Percentiles rank a stretch among this genome's conserved stretches.
phyloP scores from a whole-genome alignment of 2,113 vertebrate species.

The Columba janthina region DNA sequence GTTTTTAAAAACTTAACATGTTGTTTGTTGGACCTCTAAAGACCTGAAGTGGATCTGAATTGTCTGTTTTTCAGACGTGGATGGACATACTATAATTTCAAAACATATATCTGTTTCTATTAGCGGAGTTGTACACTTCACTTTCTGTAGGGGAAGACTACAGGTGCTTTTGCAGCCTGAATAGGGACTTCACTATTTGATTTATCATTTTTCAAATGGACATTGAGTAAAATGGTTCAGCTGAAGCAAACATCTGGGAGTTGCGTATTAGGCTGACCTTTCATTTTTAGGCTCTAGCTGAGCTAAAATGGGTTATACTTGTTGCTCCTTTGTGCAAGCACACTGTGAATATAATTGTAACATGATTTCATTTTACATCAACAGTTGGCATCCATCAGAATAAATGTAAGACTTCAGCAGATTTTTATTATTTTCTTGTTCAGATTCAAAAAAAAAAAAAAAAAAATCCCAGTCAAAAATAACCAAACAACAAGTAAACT shows the following conservation, averaged over 20 bases:
- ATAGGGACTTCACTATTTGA: neutral
- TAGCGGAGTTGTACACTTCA: neutral
- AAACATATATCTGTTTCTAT: neutral
- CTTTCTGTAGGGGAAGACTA: neutral
- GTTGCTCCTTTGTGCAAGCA: neutral
- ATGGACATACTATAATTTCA: neutral
- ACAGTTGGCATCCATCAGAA: neutral
- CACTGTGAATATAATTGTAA: neutral
- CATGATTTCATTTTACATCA: neutral
- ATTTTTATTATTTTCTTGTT: neutral
- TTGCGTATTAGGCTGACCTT: neutral
- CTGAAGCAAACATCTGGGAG: neutral
- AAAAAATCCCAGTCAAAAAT: neutral
- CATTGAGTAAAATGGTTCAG: neutral
- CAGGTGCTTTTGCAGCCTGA: neutral
- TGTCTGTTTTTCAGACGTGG: neutral
- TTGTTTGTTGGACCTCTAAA: neutral
- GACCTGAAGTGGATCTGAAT: neutral
- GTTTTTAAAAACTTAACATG: neutral
- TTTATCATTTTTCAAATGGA: neutral
- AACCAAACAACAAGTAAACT: neutral
- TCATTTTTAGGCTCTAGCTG: neutral
- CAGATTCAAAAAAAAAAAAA: neutral
- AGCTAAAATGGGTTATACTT: neutral
- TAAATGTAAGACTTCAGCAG: neutral